Evolutionary conservation across 2,888 invertebrate species (phyloP), one percentile per base, ranked within the genome.

Genomic region (Andrena bicolor): DNA sequence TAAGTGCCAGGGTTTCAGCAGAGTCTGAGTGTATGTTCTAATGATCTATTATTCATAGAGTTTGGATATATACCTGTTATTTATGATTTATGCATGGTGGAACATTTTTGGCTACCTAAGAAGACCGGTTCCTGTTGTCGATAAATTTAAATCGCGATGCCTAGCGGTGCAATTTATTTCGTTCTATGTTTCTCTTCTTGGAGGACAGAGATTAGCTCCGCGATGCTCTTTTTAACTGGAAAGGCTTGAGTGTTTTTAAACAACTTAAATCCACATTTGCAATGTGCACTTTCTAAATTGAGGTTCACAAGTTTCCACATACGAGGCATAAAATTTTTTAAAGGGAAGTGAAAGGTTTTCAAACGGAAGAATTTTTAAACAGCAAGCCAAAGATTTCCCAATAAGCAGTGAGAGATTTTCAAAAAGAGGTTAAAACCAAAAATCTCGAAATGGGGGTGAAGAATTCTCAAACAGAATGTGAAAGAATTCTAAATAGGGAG

Each of bases 81-180:
- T 89, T 90, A 89, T 92, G 92, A 93, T 92, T 91, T 92, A 92
- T 92, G 90, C 91, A 82, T 82, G 87, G 84, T 79, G 77, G 63
- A 82, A 71, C 66, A 64, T 72, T 75, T 71, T 75, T 61, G 30
- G 53, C 64, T 60, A 41, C 66, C 65, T 60, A 64, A 68, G 80
- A 85, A 89, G 91, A 91, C 92, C 91, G 91, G 91, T 92, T 92
- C 88, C 91, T 91, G 91, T 92, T 92, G 92, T 91, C 92, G 90
- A 92, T 92, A 92, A 91, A 92, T 92, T 92, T 90, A 88, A 91
- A 92, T 91, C 89, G 88, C 89, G 84, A 87, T 86, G 88, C 82
- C 88, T 89, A 90, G 87, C 88, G 84, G 78, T 69, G 53, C 83
- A 81, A 91, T 92, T 92, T 91, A 90, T 91, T 90, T 89, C 86